Evolutionary conservation across 2,113 vertebrate species (phyloP).

Genomic region (Brachionichthys hirsutus): DNA sequence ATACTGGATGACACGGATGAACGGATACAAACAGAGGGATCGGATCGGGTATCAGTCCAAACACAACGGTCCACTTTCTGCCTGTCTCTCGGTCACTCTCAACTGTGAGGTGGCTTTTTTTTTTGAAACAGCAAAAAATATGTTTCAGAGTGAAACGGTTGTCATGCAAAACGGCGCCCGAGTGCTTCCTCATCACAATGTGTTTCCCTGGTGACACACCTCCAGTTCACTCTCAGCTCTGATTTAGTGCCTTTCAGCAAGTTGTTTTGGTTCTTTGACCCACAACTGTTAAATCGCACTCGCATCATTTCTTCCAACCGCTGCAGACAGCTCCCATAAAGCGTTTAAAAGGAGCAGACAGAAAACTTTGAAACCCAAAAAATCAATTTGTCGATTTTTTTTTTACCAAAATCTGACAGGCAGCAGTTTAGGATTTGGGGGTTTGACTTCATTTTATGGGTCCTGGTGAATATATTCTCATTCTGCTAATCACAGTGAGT

Average conservation of each 20-base stretch:
- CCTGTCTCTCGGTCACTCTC: conserved; percentile 9
- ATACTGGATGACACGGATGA: conserved; percentile 43
- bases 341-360: no score
- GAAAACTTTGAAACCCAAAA: no score
- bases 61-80: neutral
- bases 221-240: neutral
- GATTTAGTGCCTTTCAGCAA: neutral
- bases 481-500: conserved; percentile 53
- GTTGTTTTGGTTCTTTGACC: neutral
- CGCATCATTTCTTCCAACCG: no score
- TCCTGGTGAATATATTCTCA: neutral
- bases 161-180: no score
- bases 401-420: neutral
- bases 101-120: no score
- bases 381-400: no score
- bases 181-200: no score
- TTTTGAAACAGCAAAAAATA: no score
- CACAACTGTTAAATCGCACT: neutral
- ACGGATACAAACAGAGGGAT: conserved; percentile 7
- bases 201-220: neutral
- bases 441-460: neutral
- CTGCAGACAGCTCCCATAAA: no score
- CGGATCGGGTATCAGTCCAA: conserved; percentile 19
- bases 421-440: neutral
- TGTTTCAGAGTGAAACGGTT: no score